Conservation (phyloP, 2,113 vertebrate species). For the Corythaixoides concolor region DNA sequence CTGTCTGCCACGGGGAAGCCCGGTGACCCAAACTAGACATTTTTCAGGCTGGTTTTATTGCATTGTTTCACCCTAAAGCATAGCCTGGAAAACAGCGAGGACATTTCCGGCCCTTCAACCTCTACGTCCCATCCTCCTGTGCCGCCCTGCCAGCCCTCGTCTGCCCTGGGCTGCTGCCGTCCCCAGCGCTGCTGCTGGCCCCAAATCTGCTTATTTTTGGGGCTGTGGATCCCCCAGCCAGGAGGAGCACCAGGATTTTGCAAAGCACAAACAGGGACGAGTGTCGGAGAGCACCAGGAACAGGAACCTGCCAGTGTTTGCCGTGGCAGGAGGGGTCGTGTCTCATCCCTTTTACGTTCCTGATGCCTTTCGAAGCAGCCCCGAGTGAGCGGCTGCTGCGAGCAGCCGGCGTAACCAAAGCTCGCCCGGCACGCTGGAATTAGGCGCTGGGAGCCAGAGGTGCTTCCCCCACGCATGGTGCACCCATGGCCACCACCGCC, state of each 20-base stretch:
- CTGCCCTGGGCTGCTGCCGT: rapidly evolving
- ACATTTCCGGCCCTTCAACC: not conserved
- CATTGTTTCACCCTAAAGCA: not conserved
- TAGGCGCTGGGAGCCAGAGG: not conserved
- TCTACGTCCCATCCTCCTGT: not conserved
- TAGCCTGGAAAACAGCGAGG: not conserved
- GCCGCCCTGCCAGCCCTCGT: rapidly evolving
- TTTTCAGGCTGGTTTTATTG: not conserved
- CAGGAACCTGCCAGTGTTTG: not conserved
- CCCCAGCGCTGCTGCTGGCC: not conserved
- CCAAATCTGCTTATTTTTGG: not conserved
- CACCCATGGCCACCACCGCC: not conserved
- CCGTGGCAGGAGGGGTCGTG: not conserved
- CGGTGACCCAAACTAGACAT: not conserved
- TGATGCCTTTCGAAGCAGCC: not conserved
- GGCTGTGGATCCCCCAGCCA: not conserved
- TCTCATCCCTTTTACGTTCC: not conserved
- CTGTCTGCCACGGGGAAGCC: not conserved
- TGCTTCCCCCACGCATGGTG: not conserved
- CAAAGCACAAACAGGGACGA: not conserved
- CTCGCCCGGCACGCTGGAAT: not conserved
- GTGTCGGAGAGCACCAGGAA: rapidly evolving
- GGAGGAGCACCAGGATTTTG: not conserved
- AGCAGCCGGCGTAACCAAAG: not conserved
- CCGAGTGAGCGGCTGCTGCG: rapidly evolving